A percentile compares a stretch with the other conserved stretches of the same genome.
Evolutionary conservation across 2,888 invertebrate species (phyloP).

Genomic region (Nomada ruficornis): DNA sequence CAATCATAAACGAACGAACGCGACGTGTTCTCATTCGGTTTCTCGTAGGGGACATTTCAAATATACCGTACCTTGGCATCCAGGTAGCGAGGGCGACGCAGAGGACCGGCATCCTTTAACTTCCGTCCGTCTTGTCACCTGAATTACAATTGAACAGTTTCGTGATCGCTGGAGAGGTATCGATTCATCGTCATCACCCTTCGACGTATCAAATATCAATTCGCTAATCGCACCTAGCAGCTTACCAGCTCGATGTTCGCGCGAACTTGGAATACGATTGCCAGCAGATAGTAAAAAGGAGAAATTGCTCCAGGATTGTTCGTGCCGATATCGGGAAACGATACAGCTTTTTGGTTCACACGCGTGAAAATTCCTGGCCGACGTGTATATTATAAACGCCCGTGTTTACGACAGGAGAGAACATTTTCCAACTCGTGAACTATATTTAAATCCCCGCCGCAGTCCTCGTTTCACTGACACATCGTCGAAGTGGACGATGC

Average conservation of each 20-base stretch:
- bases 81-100: slow-evolving; percentile 90
- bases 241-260: neutral
- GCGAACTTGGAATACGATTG: neutral
- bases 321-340: neutral
- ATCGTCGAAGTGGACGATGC: slow-evolving; percentile 19
- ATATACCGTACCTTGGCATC: slow-evolving; percentile 88
- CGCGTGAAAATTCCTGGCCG: neutral
- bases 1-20: neutral
- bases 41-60: slow-evolving; percentile 24
- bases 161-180: slow-evolving; percentile 42
- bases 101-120: slow-evolving; percentile 87
- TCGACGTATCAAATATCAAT: slow-evolving; percentile 17
- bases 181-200: slow-evolving; percentile 15
- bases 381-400: slow-evolving; percentile 11
- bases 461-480: slow-evolving; percentile 47
- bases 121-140: slow-evolving; percentile 66
- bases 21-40: neutral
- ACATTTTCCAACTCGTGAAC: slow-evolving; percentile 37
- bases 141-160: slow-evolving; percentile 65
- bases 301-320: neutral
- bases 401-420: slow-evolving; percentile 33
- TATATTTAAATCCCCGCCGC: slow-evolving; percentile 49
- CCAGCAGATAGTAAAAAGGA: neutral
- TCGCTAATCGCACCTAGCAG: neutral
- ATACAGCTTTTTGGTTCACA: neutral